A percentile compares a stretch with the other conserved stretches of the same genome.
phyloP scores from a whole-genome alignment of 2,797 vertebrate species.

The Brachymystax lenok region DNA sequence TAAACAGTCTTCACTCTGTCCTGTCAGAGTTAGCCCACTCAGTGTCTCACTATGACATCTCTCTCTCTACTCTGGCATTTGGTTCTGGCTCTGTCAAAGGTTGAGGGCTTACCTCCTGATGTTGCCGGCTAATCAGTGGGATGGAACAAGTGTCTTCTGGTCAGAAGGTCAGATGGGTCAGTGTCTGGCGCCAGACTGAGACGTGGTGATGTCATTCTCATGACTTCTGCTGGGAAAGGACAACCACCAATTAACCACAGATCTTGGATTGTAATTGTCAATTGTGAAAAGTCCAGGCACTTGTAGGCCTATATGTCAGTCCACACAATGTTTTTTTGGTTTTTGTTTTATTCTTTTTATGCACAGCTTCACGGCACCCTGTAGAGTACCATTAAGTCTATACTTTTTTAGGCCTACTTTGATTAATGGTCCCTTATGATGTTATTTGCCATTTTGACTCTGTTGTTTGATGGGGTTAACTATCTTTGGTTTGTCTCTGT shows the following conservation, averaged over 20 bases:
- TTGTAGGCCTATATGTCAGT: too few relatives aligned
- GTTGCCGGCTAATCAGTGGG: background rate
- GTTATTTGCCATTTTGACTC: too few relatives aligned
- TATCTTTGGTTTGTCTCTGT: too few relatives aligned
- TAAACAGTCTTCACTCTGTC: constrained; percentile 44
- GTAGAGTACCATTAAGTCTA: too few relatives aligned
- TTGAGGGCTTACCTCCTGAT: constrained; percentile 20
- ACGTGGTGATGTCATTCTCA: background rate
- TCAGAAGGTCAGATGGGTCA: constrained; percentile 17
- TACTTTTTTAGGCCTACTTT: too few relatives aligned
- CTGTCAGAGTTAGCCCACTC: constrained; percentile 18
- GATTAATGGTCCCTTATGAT: too few relatives aligned
- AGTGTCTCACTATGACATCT: constrained; percentile 27
- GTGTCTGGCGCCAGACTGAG: background rate
- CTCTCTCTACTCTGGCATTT: constrained; percentile 27
- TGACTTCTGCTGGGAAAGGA: background rate
- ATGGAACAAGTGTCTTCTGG: background rate
- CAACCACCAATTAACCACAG: background rate
- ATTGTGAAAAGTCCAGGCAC: background rate
- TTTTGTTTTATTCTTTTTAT: background rate
- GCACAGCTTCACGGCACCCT: background rate
- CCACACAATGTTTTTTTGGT: too few relatives aligned
- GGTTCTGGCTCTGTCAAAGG: constrained; percentile 8
- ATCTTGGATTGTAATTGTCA: background rate
- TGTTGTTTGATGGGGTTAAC: too few relatives aligned